Conservation (phyloP, 2,113 vertebrate species). For the Noturus placidus region DNA sequence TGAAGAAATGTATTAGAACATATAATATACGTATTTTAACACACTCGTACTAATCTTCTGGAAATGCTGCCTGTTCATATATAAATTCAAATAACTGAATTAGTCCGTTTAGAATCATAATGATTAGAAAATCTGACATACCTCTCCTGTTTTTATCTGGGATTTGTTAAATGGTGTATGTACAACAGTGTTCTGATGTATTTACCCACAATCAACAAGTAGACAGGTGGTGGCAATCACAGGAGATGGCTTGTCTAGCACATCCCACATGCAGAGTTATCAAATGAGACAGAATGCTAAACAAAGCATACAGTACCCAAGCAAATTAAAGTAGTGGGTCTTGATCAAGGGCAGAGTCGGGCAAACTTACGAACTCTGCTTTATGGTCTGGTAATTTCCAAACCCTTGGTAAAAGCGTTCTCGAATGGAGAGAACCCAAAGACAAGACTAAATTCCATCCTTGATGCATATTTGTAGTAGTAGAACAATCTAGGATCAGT, state of each 20-base stretch:
- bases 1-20: not conserved
- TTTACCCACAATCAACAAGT: not conserved
- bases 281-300: constrained; percentile 9
- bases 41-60: not conserved
- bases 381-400: not conserved
- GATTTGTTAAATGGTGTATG: constrained; percentile 7
- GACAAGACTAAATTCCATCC: not conserved
- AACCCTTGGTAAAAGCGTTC: not conserved
- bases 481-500: not conserved
- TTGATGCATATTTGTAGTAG: not conserved
- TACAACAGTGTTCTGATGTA: not conserved
- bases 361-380: not conserved
- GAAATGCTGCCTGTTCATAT: not conserved
- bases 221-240: not conserved
- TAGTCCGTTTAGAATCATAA: not conserved
- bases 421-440: not conserved
- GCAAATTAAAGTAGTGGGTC: not conserved
- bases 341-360: not conserved
- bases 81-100: not conserved
- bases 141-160: not conserved
- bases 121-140: not conserved
- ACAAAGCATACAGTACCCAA: not conserved
- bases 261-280: not conserved
- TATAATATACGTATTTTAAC: not conserved
- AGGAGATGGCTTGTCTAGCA: not conserved